These are phyloP conservation scores for Epinephelus fuscoguttatus DNA, from an alignment of 2,113 vertebrate species.

Conservation along the genomic window DNA sequence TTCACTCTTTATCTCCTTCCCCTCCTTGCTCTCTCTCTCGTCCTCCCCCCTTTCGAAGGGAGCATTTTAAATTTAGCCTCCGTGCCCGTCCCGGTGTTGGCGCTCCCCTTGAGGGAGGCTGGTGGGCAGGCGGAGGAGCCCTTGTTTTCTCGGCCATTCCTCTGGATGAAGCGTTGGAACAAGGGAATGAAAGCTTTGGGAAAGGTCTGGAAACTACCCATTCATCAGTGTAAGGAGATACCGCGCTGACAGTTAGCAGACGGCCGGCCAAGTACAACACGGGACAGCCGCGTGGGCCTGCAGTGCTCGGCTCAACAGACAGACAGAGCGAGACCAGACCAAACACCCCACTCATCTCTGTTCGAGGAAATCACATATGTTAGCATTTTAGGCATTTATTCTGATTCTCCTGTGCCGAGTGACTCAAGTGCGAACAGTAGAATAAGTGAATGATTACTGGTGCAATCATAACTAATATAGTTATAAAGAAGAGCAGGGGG, in stretches of 20 bases:
- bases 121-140: constrained; percentile 59
- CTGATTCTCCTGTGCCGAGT: constrained; percentile 34
- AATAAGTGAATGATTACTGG: constrained; percentile 69
- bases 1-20: constrained; percentile 33
- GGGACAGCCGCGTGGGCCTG: constrained; percentile 71
- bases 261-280: constrained; percentile 84
- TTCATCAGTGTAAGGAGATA: constrained; percentile 87
- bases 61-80: constrained; percentile 75
- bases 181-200: constrained; percentile 79
- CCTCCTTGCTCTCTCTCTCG: constrained; percentile 23
- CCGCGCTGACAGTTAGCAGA: constrained; percentile 83
- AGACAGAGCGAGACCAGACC: constrained; percentile 70
- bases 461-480: constrained; percentile 69
- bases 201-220: constrained; percentile 85
- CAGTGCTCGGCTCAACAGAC: constrained; percentile 62
- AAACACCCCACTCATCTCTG: constrained; percentile 70
- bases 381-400: constrained; percentile 62
- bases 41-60: neutral
- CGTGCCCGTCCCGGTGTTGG: constrained; percentile 49
- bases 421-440: constrained; percentile 57
- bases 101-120: constrained; percentile 54
- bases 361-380: constrained; percentile 59
- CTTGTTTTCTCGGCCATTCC: constrained; percentile 76
- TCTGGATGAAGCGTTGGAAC: constrained; percentile 77
- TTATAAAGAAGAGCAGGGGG: constrained; percentile 53